A percentile compares a stretch with the other conserved stretches of the same genome.
Evolutionary conservation across 2,113 vertebrate species (phyloP).

Genomic region (Perccottus glenii): DNA sequence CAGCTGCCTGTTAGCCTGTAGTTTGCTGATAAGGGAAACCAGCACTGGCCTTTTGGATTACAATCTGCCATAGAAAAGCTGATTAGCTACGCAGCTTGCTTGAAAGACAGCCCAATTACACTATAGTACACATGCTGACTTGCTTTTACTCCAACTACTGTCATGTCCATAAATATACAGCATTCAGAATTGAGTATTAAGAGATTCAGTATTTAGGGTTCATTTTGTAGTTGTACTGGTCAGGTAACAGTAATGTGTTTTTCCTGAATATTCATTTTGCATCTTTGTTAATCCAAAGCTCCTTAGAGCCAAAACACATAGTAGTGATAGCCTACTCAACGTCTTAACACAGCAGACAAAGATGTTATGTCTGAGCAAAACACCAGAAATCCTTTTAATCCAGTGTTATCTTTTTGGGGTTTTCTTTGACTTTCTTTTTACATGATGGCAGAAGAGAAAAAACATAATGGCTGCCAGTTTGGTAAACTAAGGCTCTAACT

Average conservation of each 20-base stretch:
- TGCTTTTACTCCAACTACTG: constrained; percentile 14
- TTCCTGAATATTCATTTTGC: constrained; percentile 9
- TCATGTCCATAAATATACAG: constrained; percentile 22
- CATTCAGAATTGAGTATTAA: no score
- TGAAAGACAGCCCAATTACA: constrained; percentile 67
- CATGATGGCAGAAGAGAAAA: no score
- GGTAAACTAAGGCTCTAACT: no score
- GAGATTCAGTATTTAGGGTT: background rate
- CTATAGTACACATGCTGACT: constrained; percentile 42
- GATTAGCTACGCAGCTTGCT: constrained; percentile 67
- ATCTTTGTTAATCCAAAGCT: constrained; percentile 41
- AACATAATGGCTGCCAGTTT: no score
- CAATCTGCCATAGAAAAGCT: constrained; percentile 69
- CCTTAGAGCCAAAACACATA: constrained; percentile 27
- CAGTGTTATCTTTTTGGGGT: no score
- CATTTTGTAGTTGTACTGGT: background rate
- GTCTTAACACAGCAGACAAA: constrained; percentile 9
- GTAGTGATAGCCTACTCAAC: constrained; percentile 3
- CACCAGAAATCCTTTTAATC: no score
- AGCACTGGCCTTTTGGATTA: constrained; percentile 73
- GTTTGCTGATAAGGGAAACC: constrained; percentile 68
- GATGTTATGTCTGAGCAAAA: no score
- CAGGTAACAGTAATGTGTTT: background rate
- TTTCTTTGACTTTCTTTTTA: no score
- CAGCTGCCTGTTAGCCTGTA: constrained; percentile 45